Base-by-base conservation (phyloP, 2,797 vertebrate genomes). In the Simalia tracyae region DNA sequence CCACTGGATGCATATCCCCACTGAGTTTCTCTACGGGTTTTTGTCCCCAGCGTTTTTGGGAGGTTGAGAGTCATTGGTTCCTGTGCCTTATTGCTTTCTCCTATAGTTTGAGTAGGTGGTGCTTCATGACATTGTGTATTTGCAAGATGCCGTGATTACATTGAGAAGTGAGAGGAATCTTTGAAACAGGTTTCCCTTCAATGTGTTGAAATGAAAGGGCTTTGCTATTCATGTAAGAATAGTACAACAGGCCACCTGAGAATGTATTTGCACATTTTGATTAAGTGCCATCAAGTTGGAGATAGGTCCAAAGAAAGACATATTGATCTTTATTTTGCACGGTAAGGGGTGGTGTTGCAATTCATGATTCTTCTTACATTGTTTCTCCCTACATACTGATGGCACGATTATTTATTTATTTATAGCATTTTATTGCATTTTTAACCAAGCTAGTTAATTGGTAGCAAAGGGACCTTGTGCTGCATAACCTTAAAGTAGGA, bases 371-470 rank as follows among this genome's bases (percentile, higher is more conserved):
- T 63, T 91, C 63, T 81, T 81, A 87, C 66, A 87, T 59, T 81
- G 42, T n/a, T 91, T 68, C 89, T 61, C 66, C n/a, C 50, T 36
- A 22, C 56, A 12, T 81, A 86, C 91, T 88, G 91, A 88, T 91
- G 91, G 68, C 19, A 76, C 36, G 28, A 63, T 54, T 91, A 59
- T 31, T 72, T 88, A 31, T 76, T 87, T 91, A 15, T 91, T n/a
- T 50, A 50, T 50, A 4, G 50, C 50, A 50, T 50, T 50, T 50
- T 14, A 76, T 60, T 87, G 42, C 86, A 87, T 91, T 63, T 91
- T 81, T 88, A 88, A 81, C 72, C 81, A 91, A 42, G 56, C 57
- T 60, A n/a, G 26, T 50, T 88, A 60, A 88, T 63, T 87, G 56
- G 64, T 91, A 91, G 90, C 64, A 15, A 11, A 76, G 86, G 90